These are phyloP conservation scores for Gymnothorax reevesii DNA, from an alignment of 2,797 vertebrate species.

Conservation along the genomic window DNA sequence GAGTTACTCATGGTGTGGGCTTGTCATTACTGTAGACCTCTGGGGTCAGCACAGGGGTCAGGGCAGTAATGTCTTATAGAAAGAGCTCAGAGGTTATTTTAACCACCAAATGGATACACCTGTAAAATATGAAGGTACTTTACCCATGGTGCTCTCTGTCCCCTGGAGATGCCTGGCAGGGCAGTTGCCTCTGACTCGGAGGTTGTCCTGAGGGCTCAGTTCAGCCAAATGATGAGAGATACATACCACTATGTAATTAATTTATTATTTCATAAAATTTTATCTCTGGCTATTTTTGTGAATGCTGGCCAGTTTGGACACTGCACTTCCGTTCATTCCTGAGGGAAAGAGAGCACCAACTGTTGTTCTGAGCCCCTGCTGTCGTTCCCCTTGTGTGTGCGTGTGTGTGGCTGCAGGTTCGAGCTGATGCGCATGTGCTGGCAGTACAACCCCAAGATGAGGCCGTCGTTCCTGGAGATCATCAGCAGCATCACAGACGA, in stretches of 20 bases:
- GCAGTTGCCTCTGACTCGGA: no score
- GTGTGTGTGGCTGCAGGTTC: slow-evolving; percentile 71
- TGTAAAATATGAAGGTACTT: neutral
- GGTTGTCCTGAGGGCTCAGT: no score
- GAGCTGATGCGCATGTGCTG: slow-evolving; percentile 99
- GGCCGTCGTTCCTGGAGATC: slow-evolving; percentile 95
- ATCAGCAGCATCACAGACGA: slow-evolving; percentile 94
- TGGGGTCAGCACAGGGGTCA: neutral
- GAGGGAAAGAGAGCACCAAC: no score
- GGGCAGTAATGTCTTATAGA: neutral
- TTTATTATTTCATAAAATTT: no score
- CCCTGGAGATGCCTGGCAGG: no score
- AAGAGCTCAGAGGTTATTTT: neutral
- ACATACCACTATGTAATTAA: no score
- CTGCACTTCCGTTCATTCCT: no score
- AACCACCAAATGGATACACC: neutral
- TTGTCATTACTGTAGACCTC: neutral
- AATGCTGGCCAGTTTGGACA: no score
- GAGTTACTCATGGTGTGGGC: neutral
- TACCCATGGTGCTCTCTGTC: no score
- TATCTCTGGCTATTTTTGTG: no score
- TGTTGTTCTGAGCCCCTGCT: neutral
- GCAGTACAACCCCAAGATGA: slow-evolving; percentile 98
- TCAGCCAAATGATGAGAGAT: no score
- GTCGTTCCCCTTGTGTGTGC: neutral